These are phyloP conservation scores for Eufriesea mexicana DNA, from an alignment of 1,140 invertebrate genomes.

Conservation along the genomic window DNA sequence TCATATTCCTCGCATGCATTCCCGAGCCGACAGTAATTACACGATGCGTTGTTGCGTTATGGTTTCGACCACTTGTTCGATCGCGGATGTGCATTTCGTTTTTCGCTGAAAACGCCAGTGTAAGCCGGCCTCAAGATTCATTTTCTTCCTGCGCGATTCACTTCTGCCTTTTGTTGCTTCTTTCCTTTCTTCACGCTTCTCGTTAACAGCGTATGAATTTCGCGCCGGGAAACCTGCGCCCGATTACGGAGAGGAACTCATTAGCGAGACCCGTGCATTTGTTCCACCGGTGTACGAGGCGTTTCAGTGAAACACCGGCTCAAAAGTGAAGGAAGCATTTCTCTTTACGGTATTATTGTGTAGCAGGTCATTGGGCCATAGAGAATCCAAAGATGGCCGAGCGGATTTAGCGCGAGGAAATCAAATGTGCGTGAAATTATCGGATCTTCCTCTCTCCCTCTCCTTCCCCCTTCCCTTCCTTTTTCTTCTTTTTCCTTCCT, in stretches of 20 bases:
- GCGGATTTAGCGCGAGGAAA: conserved; percentile 74
- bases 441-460: conserved; percentile 36
- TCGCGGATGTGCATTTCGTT: neutral
- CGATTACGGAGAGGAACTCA: neutral
- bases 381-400: conserved; percentile 61
- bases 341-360: conserved; percentile 47
- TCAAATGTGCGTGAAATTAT: conserved; percentile 75
- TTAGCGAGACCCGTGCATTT: conserved; percentile 8
- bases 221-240: neutral
- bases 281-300: neutral
- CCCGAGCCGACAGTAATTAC: conserved; percentile 16
- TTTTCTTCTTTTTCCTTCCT: conserved; percentile 17
- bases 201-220: neutral
- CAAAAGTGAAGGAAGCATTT: conserved; percentile 51
- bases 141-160: neutral
- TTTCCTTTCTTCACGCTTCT: neutral
- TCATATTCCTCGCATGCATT: conserved; percentile 28
- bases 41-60: conserved; percentile 27
- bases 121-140: neutral
- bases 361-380: conserved; percentile 63
- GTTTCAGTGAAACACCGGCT: conserved; percentile 23
- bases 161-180: neutral
- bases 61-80: neutral
- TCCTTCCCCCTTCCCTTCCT: neutral
- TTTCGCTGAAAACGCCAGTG: neutral